These are phyloP conservation scores for Tineola bisselliella DNA, from an alignment of 2,888 invertebrate species.

Conservation along the genomic window DNA sequence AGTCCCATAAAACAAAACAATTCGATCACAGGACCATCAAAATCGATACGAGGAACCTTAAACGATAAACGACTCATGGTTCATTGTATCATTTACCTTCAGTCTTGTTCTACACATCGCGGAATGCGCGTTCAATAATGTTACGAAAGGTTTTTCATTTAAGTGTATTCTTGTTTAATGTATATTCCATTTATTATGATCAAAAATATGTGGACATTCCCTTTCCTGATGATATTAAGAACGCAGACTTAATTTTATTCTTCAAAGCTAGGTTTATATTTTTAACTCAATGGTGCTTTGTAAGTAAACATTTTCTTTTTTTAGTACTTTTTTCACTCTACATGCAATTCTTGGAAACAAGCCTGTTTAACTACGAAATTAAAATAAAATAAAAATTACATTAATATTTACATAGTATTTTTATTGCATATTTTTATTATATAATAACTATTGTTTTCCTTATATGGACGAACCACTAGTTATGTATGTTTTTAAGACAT, in stretches of 20 bases:
- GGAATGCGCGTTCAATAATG: not conserved
- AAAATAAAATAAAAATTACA: too few species aligned
- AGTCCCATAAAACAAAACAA: too few species aligned
- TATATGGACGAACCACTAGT: too few species aligned
- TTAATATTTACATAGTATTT: too few species aligned
- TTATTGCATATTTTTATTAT: too few species aligned
- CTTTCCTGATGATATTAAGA: slow-evolving; percentile 28
- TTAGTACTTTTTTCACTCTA: not conserved
- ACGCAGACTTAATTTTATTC: slow-evolving; percentile 27
- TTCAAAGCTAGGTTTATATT: slow-evolving; percentile 38
- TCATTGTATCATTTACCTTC: not conserved
- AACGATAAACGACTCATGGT: too few species aligned
- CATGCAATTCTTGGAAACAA: not conserved
- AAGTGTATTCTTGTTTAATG: slow-evolving; percentile 29
- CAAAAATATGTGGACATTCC: slow-evolving; percentile 39
- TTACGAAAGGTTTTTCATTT: slow-evolving; percentile 31
- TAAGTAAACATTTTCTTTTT: slow-evolving; percentile 25
- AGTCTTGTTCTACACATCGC: not conserved
- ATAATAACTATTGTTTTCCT: too few species aligned
- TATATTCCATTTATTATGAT: slow-evolving; percentile 41
- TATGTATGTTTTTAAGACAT: too few species aligned
- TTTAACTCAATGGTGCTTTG: slow-evolving; percentile 46
- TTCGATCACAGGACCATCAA: too few species aligned
- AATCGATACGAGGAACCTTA: too few species aligned
- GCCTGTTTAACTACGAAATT: not conserved